phyloP scores from a whole-genome alignment of 2,797 vertebrate species.

The Pangasius macronema region DNA sequence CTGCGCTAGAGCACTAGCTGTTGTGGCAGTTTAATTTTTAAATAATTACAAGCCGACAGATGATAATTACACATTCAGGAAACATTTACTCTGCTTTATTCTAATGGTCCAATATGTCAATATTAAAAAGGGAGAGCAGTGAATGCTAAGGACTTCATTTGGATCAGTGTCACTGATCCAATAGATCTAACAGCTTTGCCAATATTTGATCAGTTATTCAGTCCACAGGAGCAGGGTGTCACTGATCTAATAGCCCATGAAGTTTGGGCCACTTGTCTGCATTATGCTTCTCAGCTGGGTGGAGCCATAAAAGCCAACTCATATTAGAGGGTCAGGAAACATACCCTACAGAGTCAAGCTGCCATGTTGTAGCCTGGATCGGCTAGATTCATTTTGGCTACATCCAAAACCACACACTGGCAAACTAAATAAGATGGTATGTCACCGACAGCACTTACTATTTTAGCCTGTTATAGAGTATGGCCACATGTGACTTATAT shows the following conservation, averaged over 20 bases:
- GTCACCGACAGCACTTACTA: not conserved
- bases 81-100: slow-evolving; percentile 14
- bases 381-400: not conserved
- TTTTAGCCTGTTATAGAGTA: not conserved
- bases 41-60: not conserved
- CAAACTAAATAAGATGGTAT: not conserved
- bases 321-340: slow-evolving; percentile 23
- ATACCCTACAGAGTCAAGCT: slow-evolving; percentile 10
- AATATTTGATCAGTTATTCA: slow-evolving; percentile 4
- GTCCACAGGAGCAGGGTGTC: not conserved
- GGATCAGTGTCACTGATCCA: not conserved
- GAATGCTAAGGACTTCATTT: slow-evolving; percentile 10
- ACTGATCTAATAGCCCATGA: slow-evolving; percentile 16
- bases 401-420: not conserved
- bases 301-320: slow-evolving; percentile 13
- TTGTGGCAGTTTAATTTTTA: not conserved
- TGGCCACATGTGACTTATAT: not conserved
- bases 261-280: slow-evolving; percentile 13
- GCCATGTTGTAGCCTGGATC: not conserved
- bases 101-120: not conserved
- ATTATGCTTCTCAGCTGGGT: slow-evolving; percentile 24
- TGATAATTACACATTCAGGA: slow-evolving; percentile 11
- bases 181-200: slow-evolving; percentile 19
- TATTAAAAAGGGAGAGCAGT: not conserved
- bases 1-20: not conserved